Evolutionary conservation across 2,113 vertebrate species (phyloP).

Genomic region (Nannospalax galili): DNA sequence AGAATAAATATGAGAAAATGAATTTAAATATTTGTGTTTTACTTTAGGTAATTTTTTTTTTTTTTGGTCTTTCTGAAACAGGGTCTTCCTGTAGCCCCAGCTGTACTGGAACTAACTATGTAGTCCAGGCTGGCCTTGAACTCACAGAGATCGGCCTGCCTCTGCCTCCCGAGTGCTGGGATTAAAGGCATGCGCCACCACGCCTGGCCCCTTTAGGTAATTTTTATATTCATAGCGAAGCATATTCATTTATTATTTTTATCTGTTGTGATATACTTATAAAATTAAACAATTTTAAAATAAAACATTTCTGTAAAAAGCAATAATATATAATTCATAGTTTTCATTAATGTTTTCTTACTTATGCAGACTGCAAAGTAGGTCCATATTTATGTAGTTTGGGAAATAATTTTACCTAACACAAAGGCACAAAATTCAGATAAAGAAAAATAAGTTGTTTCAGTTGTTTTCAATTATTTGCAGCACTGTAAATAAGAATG

Average conservation of each 20-base stretch:
- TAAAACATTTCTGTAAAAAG: neutral
- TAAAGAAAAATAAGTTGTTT: neutral
- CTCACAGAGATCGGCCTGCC: too few species aligned
- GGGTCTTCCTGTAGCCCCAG: too few species aligned
- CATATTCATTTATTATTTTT: neutral
- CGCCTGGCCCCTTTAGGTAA: neutral
- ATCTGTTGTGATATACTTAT: neutral
- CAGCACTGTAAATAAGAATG: neutral
- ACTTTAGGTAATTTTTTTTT: neutral
- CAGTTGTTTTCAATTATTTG: neutral
- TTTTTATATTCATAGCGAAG: neutral
- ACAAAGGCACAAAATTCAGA: neutral
- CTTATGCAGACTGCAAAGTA: neutral
- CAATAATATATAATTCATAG: neutral
- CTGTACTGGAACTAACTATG: too few species aligned
- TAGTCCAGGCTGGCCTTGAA: too few species aligned
- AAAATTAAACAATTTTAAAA: neutral
- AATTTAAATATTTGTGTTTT: conserved; percentile 20
- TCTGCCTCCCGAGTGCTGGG: too few species aligned
- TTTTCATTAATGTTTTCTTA: neutral
- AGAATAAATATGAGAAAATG: neutral
- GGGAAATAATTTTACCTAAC: neutral
- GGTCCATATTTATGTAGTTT: neutral
- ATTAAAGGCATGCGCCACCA: too few species aligned
- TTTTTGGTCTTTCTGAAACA: too few species aligned